Percentiles rank a stretch among this genome's conserved stretches.
phyloP scores from a whole-genome alignment of 53 echinoderm and acorn worm species.

The Henricia sp. region DNA sequence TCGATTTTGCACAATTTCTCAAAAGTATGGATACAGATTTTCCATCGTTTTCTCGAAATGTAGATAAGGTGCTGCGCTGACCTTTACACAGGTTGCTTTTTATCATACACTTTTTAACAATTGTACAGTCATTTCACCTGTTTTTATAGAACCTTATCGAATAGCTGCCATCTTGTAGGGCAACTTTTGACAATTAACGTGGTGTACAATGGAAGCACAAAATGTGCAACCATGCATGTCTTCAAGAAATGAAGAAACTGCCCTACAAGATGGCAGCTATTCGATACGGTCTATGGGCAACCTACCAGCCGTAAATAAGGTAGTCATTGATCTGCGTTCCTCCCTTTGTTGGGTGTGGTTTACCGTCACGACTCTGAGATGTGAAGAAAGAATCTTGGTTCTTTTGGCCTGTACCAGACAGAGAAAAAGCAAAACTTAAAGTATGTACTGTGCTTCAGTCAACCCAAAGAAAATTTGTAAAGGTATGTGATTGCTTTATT shows the following conservation, averaged over 20 bases:
- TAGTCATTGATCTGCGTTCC: constrained; percentile 90
- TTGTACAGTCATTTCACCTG: too few species aligned
- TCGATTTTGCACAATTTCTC: constrained; percentile 59
- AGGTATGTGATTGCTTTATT: not conserved
- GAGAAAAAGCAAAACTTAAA: not conserved
- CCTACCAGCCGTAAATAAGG: constrained; percentile 94
- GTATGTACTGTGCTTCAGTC: too few species aligned
- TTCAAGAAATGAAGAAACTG: too few species aligned
- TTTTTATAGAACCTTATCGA: too few species aligned
- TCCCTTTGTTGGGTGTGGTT: constrained; percentile 92
- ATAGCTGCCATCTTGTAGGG: too few species aligned
- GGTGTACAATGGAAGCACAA: not conserved
- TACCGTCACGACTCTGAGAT: constrained; percentile 73
- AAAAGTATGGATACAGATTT: not conserved
- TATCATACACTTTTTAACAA: too few species aligned
- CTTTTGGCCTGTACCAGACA: not conserved
- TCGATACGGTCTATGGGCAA: too few species aligned
- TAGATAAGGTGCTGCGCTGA: too few species aligned
- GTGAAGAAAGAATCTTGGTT: constrained; percentile 74
- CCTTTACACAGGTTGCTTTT: too few species aligned
- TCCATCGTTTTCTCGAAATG: not conserved
- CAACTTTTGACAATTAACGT: too few species aligned
- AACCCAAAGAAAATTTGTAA: not conserved
- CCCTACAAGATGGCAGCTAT: too few species aligned
- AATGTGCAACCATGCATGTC: too few species aligned